Evolutionary conservation across 2,797 vertebrate genomes (phyloP).

Genomic region (Perodicticus potto): DNA sequence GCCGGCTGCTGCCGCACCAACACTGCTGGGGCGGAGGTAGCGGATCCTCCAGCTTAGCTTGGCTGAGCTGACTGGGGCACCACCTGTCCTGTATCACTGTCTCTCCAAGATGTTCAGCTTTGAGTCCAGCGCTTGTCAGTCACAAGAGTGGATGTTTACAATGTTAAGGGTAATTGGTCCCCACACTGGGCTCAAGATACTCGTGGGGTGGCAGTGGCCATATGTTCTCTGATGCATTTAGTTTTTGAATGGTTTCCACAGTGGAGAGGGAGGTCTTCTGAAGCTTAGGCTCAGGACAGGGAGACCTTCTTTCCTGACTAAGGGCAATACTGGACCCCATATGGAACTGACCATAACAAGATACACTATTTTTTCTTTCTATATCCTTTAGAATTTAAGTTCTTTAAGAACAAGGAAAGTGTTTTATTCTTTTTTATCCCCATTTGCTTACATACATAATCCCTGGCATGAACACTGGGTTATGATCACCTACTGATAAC

Average conservation of each 20-base stretch:
- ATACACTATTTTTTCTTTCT: neutral
- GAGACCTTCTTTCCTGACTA: neutral
- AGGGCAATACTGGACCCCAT: neutral
- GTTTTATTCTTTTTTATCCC: neutral
- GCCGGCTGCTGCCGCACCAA: no score
- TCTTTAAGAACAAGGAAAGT: neutral
- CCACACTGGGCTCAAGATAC: neutral
- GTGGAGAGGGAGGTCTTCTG: neutral
- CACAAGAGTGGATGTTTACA: neutral
- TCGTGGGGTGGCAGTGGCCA: neutral
- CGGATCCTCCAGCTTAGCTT: no score
- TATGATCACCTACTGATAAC: neutral
- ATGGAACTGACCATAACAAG: neutral
- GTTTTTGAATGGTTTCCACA: neutral
- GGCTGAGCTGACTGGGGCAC: no score
- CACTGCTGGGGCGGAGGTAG: no score
- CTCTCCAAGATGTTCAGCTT: neutral
- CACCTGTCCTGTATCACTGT: neutral
- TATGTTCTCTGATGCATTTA: neutral
- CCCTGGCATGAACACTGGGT: neutral
- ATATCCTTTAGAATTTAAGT: neutral
- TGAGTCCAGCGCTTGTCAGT: neutral
- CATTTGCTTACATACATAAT: neutral
- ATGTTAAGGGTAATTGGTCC: neutral
- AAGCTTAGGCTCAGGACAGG: neutral